These are phyloP conservation scores for Brachionus asplanchnoidis DNA, from an alignment of 1,140 invertebrate genomes.

Conservation along the genomic window DNA sequence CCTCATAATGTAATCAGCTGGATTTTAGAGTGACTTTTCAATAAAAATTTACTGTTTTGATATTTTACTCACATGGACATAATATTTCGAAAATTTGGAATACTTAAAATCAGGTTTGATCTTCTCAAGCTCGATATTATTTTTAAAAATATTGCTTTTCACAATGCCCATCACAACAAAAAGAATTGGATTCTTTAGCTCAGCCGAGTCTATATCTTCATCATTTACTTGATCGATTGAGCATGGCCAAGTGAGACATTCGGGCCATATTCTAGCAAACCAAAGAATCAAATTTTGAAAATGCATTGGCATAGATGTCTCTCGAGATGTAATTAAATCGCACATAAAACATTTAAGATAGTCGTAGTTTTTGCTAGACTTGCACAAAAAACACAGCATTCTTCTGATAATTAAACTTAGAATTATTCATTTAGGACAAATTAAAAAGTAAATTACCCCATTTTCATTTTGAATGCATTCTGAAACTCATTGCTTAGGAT, in stretches of 20 bases:
- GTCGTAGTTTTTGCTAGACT: background rate
- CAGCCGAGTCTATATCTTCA: background rate
- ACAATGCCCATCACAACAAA: background rate
- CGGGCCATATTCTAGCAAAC: conserved; percentile 31
- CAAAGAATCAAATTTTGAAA: conserved; percentile 22
- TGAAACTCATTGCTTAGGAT: conserved; percentile 10
- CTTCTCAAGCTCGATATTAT: background rate
- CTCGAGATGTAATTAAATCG: background rate
- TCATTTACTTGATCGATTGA: conserved; percentile 9
- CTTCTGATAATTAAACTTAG: background rate
- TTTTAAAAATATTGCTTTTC: background rate
- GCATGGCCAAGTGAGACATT: conserved; percentile 29
- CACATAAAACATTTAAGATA: conserved; percentile 15
- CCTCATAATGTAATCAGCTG: too few species aligned
- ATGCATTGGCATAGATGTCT: background rate
- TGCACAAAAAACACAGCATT: conserved; percentile 25
- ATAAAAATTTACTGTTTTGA: background rate
- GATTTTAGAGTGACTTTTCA: background rate
- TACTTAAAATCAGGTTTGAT: background rate
- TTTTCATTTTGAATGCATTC: conserved; percentile 14
- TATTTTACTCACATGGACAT: background rate
- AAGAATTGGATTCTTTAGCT: conserved; percentile 10
- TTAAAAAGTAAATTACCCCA: conserved; percentile 13
- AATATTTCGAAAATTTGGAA: background rate
- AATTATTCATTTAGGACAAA: background rate